Percentiles rank a stretch among this genome's conserved stretches.
phyloP scores from a whole-genome alignment of 2,113 vertebrate genomes.

The Oenanthe oenanthe region DNA sequence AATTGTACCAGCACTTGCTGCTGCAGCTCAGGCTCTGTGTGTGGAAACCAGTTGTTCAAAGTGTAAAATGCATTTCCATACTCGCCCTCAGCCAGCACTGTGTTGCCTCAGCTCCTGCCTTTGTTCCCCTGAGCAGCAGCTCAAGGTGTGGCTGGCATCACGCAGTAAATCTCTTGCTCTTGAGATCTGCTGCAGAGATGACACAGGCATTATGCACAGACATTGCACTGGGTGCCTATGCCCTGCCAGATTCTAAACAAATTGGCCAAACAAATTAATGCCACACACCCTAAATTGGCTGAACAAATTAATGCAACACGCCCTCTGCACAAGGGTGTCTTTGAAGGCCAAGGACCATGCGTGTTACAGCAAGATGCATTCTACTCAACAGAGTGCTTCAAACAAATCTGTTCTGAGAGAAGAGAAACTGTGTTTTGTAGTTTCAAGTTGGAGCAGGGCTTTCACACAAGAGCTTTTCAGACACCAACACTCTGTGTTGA shows the following conservation, averaged over 20 bases:
- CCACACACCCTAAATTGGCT: constrained; percentile 66
- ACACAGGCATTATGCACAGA: constrained; percentile 33
- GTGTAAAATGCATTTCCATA: background rate
- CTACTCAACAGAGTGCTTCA: constrained; percentile 30
- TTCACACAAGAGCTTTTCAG: constrained; percentile 4
- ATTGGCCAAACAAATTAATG: constrained; percentile 72
- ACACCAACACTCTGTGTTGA: constrained; percentile 23
- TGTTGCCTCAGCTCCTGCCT: background rate
- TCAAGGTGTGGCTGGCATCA: constrained; percentile 34
- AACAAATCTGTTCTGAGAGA: constrained; percentile 6
- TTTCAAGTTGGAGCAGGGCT: constrained; percentile 47
- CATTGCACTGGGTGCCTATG: background rate
- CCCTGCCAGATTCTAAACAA: constrained; percentile 67
- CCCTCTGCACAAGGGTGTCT: constrained; percentile 54
- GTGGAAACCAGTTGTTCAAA: background rate
- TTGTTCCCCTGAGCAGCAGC: background rate
- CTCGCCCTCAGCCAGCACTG: background rate
- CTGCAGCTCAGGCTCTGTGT: background rate
- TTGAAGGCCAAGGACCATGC: constrained; percentile 44
- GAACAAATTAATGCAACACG: constrained; percentile 70
- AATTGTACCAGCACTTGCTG: background rate
- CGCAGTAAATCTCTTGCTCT: constrained; percentile 17
- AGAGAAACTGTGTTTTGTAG: background rate
- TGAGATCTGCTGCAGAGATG: constrained; percentile 42
- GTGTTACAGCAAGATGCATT: background rate